Evolutionary conservation across 2,113 vertebrate genomes (phyloP), one percentile per base, ranked within the genome.

Genomic region (Phycodurus eques): DNA sequence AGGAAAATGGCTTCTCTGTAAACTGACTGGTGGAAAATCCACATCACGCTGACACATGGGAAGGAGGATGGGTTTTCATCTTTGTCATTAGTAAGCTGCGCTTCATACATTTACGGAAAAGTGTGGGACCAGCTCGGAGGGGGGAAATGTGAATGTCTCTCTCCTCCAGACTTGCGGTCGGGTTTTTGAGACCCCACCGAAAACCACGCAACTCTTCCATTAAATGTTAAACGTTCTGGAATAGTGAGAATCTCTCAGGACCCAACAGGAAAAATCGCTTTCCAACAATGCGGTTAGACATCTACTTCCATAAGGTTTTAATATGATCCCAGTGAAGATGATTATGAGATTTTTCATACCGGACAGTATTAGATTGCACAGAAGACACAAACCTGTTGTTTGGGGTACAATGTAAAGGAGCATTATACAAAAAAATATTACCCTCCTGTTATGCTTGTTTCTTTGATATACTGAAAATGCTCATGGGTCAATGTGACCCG

Each of bases 1-100:
- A 75, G 83, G 81, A 87, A 74, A 79, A 68, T 0, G 75, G 83
- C 77, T 80, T 75, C 68, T 60, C 51, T 27, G 67, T 71, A 59
- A 67, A 80, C 76, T 84, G 80, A 80, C 73, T 85, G 35, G 81
- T 90, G 92, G 91, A 92, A 93, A 93, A 88, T 82, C 59, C 67
- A 74, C 79, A 74, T 85, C 82, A 79, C 79, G 88, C 73, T 46
- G 72, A 65, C 57, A 61, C 64, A 70, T 72, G 43, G 63, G 78
- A 44, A 72, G 68, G 59, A 57, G 60, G 72, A 27, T 82, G 77
- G 80, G 75, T 76, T 83, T 79, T 80, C 60, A 46, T 70, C 57
- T 53, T 76, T 74, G 82, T 91, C 84, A 86, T 82, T 46, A 77
- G 73, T 70, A 77, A 80, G 63, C 47, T 22, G 53, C 11, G 64